Conservation (phyloP, 2,888 invertebrate species). For the Eupithecia centaureata region DNA sequence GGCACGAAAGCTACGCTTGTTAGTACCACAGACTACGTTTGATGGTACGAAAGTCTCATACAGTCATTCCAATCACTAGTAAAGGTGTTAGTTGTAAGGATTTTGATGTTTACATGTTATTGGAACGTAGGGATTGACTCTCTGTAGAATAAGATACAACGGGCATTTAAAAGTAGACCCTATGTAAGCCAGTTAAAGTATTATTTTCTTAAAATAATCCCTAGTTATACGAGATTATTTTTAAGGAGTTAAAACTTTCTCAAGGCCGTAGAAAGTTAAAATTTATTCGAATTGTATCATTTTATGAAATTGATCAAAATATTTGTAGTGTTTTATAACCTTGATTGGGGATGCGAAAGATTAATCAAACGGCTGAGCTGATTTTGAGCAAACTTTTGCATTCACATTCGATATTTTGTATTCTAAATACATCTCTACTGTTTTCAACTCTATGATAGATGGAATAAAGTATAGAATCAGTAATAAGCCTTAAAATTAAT, state of each 20-base stretch:
- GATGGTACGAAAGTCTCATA: neutral
- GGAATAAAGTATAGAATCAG: slow-evolving; percentile 36
- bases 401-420: slow-evolving; percentile 58
- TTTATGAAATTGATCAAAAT: slow-evolving; percentile 61
- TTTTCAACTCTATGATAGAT: slow-evolving; percentile 63
- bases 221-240: neutral
- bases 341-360: slow-evolving; percentile 53
- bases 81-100: slow-evolving; percentile 30
- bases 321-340: slow-evolving; percentile 71
- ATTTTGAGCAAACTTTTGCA: slow-evolving; percentile 44
- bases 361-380: slow-evolving; percentile 30
- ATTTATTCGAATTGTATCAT: slow-evolving; percentile 40
- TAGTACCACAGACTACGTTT: too few relatives aligned
- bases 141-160: slow-evolving; percentile 61
- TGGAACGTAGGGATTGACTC: slow-evolving; percentile 58
- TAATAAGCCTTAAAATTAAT: slow-evolving; percentile 9
- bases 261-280: slow-evolving; percentile 50
- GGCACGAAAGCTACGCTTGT: too few relatives aligned
- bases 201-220: slow-evolving; percentile 4
- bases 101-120: slow-evolving; percentile 54
- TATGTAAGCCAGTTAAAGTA: slow-evolving; percentile 33
- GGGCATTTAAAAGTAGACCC: slow-evolving; percentile 49
- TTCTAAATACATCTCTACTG: slow-evolving; percentile 63
- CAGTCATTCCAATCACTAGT: slow-evolving; percentile 19
- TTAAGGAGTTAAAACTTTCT: neutral